Base-by-base conservation (phyloP, 2,797 vertebrate genomes). In the Epinephelus awoara region DNA sequence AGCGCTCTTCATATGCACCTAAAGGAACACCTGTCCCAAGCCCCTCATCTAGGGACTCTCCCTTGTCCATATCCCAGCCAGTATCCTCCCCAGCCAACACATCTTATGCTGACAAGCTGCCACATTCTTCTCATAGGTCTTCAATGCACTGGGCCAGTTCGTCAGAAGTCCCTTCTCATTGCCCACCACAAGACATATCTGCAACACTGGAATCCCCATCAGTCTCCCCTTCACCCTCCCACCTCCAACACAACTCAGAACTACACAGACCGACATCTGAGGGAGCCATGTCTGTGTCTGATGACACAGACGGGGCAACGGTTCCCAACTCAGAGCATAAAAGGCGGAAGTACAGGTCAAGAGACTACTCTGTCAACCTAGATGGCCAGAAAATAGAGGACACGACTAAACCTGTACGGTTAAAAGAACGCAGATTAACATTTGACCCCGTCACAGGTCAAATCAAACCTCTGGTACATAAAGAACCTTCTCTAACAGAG, bases 371-470 rank as follows among this genome's bases (percentile, higher is more conserved):
- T 0, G 97, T 98, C 79, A 99, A 97, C 92, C 91, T 98, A 89
- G 97, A 97, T 3, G 97, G 98, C 77, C 97, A 97, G 81, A 96
- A 93, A 86, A 80, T 95, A 14, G 98, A 99, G 88, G 96, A 97
- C 56, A 95, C 95, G 5, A 96, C 96, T 50, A 99, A 99, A 89
- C 97, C 98, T 1, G 97, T 98, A 44, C 94, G 98, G 65, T 98
- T 99, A 98, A 99, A 99, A 98, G 98, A 99, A 84, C 97, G 98
- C 62, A 96, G 97, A 75, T 95, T 99, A 87, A 99, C 97, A 7
- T 99, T 99, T 93, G 98, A 99, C 90, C 97, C 97, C 1, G 97
- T 97, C 90, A 99, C 98, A 0, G 97, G 98, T 93, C 98, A 99
- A 94, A 99, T 99, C 89, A 99, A 97, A 96, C 96, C 96, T 90